Percentiles rank a stretch among this genome's conserved stretches.
Conservation (phyloP, 2,797 vertebrate species). For the Calcarius lapponicus region DNA sequence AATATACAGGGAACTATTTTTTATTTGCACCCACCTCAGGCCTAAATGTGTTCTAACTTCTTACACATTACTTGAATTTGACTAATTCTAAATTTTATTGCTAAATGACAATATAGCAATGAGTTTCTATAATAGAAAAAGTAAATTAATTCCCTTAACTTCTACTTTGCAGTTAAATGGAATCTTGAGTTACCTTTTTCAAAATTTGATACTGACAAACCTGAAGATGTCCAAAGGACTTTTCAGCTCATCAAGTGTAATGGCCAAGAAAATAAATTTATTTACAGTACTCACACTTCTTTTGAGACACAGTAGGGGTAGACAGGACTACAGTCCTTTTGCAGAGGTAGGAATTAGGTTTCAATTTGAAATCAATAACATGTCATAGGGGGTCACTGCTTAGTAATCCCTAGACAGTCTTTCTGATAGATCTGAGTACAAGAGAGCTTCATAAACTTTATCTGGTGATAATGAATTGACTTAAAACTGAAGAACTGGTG, state of each 20-base stretch:
- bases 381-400: background rate
- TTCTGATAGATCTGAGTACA: background rate
- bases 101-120: background rate
- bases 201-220: background rate
- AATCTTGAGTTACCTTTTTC: background rate
- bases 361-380: conserved; percentile 15
- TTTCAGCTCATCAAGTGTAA: background rate
- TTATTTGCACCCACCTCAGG: background rate
- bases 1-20: background rate
- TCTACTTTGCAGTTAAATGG: background rate
- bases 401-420: background rate
- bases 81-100: background rate
- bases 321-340: background rate
- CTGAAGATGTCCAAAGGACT: background rate
- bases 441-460: background rate
- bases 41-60: background rate
- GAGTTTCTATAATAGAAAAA: background rate
- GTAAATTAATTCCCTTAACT: background rate
- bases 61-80: background rate
- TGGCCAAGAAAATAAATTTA: background rate
- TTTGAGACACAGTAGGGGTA: background rate
- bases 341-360: conserved; percentile 15
- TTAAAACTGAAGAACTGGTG: background rate
- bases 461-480: background rate
- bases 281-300: background rate